Percentiles rank a stretch among this genome's conserved stretches.
Evolutionary conservation across 2,797 vertebrate species (phyloP).

Genomic region (Notoglanidium macrostoma): DNA sequence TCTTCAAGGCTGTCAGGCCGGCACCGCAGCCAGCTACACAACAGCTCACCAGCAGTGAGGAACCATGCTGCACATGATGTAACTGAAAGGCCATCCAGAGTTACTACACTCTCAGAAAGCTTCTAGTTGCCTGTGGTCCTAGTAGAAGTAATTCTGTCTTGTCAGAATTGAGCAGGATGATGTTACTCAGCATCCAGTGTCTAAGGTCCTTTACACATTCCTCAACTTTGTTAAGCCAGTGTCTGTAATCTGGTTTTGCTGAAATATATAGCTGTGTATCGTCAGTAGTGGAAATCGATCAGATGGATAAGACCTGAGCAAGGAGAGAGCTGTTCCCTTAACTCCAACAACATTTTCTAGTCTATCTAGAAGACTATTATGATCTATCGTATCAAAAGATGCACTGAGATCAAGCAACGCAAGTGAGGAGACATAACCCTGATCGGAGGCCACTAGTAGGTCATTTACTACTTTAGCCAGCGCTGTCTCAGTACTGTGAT

Average conservation of each 20-base stretch:
- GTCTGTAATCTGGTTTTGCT: not conserved
- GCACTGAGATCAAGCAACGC: not conserved
- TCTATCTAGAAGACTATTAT: not conserved
- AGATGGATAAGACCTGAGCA: not conserved
- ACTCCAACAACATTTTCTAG: not conserved
- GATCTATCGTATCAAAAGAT: not conserved
- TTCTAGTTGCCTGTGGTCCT: not conserved
- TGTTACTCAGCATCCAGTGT: not conserved
- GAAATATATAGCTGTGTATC: not conserved
- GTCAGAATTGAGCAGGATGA: conserved; percentile 6
- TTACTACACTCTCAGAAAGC: not conserved
- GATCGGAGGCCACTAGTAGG: no score
- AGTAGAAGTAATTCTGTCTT: not conserved
- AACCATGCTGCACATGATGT: not conserved
- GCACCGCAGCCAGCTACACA: not conserved
- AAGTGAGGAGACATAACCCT: not conserved
- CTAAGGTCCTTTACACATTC: not conserved
- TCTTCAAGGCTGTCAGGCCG: no score
- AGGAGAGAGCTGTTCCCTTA: not conserved
- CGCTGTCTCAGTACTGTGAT: not conserved
- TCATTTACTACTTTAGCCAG: conserved; percentile 10
- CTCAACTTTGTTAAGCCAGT: no score
- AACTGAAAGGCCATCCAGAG: not conserved
- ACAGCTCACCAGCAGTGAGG: not conserved
- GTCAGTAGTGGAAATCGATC: no score